These are phyloP conservation scores for Callipepla squamata DNA, from an alignment of 2,113 vertebrate species.

Conservation along the genomic window DNA sequence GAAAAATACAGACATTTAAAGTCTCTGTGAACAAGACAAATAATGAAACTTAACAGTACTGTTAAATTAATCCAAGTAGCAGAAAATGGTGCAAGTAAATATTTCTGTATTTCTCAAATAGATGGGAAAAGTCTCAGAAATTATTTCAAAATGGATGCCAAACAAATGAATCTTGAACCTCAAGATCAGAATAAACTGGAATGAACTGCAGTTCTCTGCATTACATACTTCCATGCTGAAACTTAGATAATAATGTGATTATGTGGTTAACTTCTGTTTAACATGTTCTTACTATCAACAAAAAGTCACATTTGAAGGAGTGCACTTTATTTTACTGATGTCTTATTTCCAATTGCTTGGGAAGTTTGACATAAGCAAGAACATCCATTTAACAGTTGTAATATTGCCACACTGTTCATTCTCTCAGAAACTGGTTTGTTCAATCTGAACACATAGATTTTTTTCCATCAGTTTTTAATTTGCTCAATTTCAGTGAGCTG, in stretches of 20 bases:
- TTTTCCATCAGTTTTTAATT: conserved; percentile 70
- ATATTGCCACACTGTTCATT: conserved; percentile 35
- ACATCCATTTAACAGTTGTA: conserved; percentile 30
- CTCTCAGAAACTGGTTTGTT: conserved; percentile 62
- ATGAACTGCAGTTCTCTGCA: neutral
- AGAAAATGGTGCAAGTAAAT: neutral
- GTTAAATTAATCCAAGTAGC: neutral
- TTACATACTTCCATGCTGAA: neutral
- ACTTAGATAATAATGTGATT: neutral
- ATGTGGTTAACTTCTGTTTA: neutral
- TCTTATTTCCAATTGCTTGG: conserved; percentile 21
- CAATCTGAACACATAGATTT: conserved; percentile 69
- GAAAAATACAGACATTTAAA: neutral
- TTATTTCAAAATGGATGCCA: neutral
- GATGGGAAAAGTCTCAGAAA: neutral
- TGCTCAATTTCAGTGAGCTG: conserved; percentile 71
- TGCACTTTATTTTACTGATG: neutral
- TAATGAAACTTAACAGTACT: neutral
- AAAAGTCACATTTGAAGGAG: neutral
- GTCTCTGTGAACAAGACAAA: neutral
- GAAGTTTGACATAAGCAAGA: neutral
- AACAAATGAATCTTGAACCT: neutral
- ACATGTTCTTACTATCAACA: neutral
- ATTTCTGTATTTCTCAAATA: neutral
- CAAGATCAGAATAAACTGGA: neutral